Conservation (phyloP, 2,888 invertebrate species). For the Tubulanus polymorphus region DNA sequence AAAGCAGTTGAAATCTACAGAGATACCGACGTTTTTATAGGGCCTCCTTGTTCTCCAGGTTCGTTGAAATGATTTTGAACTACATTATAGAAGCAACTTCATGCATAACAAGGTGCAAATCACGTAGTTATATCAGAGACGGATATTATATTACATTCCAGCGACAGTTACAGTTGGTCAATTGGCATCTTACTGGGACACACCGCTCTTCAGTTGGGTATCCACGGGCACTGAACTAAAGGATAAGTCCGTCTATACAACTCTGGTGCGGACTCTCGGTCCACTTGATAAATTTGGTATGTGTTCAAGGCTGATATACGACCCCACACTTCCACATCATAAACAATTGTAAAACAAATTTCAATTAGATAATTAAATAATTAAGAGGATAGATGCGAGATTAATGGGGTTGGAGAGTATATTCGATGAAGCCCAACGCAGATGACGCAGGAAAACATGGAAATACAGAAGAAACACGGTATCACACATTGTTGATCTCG, state of each 20-base stretch:
- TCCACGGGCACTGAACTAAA: conserved; percentile 32
- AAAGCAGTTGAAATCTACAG: conserved; percentile 33
- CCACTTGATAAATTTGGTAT: conserved; percentile 33
- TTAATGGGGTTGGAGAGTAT: too few relatives aligned
- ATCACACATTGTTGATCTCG: too few relatives aligned
- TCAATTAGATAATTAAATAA: too few relatives aligned
- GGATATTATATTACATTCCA: too few relatives aligned
- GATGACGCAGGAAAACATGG: too few relatives aligned
- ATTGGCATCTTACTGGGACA: conserved; percentile 38
- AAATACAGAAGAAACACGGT: too few relatives aligned
- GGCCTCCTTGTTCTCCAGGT: conserved; percentile 42
- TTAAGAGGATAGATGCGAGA: too few relatives aligned
- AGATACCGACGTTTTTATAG: conserved; percentile 38
- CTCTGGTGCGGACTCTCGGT: conserved; percentile 33
- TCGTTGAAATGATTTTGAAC: background rate
- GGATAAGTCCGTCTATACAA: conserved; percentile 34
- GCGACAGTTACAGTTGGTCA: conserved; percentile 37
- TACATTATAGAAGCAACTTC: too few relatives aligned
- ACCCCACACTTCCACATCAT: background rate
- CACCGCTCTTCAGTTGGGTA: conserved; percentile 43
- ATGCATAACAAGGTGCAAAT: too few relatives aligned
- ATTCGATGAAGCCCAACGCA: too few relatives aligned
- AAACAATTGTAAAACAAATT: too few relatives aligned
- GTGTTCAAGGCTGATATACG: background rate
- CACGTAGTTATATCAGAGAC: too few relatives aligned